Evolutionary conservation across 2,797 vertebrate species (phyloP).

Genomic region (Lemur catta): DNA sequence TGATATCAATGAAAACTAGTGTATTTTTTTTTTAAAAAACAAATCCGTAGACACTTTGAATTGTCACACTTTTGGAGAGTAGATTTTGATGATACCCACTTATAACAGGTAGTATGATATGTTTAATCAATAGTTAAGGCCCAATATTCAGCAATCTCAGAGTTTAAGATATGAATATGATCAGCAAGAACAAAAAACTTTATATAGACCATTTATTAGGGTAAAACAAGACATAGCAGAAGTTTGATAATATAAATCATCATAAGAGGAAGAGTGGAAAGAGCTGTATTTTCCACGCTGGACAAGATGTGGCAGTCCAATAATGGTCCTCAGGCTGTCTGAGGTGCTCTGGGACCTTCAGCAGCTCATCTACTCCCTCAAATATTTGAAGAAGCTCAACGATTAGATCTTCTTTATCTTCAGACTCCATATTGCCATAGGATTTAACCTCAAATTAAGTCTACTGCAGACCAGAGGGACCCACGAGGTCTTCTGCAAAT

Average conservation of each 20-base stretch:
- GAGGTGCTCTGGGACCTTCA: neutral
- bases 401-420: slow-evolving; percentile 32
- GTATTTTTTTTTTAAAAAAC: neutral
- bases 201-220: neutral
- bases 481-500: slow-evolving; percentile 26
- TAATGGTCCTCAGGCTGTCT: neutral
- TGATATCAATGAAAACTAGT: neutral
- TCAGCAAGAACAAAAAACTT: neutral
- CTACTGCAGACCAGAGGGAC: neutral
- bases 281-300: neutral
- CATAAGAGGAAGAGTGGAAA: neutral
- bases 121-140: neutral
- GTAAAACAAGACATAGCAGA: neutral
- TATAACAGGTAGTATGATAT: neutral
- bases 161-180: neutral
- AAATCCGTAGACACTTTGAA: neutral
- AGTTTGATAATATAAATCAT: neutral
- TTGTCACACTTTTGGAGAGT: neutral
- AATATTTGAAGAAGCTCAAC: slow-evolving; percentile 59
- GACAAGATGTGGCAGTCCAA: neutral
- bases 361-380: neutral
- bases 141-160: neutral
- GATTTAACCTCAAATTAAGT: slow-evolving; percentile 59
- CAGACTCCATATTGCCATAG: neutral
- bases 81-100: neutral